Base-by-base conservation (phyloP, 2,113 vertebrate species). In the Mus musculus region DNA sequence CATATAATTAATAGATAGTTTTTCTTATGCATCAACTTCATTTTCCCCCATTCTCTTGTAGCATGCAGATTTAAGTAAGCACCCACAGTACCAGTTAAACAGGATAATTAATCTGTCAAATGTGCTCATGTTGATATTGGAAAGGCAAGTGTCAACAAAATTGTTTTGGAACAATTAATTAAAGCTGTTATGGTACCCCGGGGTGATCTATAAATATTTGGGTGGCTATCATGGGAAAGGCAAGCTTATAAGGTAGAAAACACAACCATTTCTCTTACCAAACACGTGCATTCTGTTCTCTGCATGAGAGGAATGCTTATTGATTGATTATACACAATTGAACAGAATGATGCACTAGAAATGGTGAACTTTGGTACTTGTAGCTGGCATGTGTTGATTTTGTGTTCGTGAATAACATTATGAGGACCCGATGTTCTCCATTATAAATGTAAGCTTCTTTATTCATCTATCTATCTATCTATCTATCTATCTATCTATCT, bases 1-100 rank as follows among this genome's bases (percentile, higher is more conserved):
- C 12, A 91, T 14, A 52, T 94, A 90, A 96, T 91, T 94, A 91
- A 87, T 71, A 86, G 63, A 67, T 77, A 77, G 22, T 91, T 96
- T 95, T 93, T 42, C 90, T 94, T 49, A 77, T 71, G 36, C 28
- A 86, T 81, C 72, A 88, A 78, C 49, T 95, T 95, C 9, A 77
- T 92, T 39, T 24, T 61, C 88, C 0, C 33, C 59, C 19, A 75
- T 77, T 72, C 39, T 91, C 95, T 93, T 72, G 36, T 52, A 30
- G 84, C 46, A 88, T 89, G 24, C 2, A 82, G 72, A 30, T 80
- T 24, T 54, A 82, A 94, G 87, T 63, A 96, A 95, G 61, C 28
- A 89, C n/a, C 1, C 1, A 7, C 33, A 90, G 46, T 73, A 86
- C 72, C 61, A 89, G 77, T 13, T 91, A 33, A 86, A 65, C 88